Base-by-base conservation (phyloP, 2,113 vertebrate genomes). In the Baryphthengus martii region DNA sequence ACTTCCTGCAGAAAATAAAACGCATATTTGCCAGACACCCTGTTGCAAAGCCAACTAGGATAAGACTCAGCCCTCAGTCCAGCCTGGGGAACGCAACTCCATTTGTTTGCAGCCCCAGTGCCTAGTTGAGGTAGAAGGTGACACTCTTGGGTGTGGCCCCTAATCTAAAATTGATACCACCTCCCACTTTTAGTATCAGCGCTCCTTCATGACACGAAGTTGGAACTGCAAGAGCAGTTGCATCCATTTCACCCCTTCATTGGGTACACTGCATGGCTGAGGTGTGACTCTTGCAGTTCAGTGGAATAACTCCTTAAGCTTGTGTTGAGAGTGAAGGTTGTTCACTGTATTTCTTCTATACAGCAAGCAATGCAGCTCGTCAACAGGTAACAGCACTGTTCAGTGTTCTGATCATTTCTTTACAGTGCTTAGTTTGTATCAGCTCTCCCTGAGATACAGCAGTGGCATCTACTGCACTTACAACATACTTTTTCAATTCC, bases 11-110 rank as follows among this genome's bases (percentile, higher is more conserved):
- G 59, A 83, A 83, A 85, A 76, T 2, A 0, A 65, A 83, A 50
- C 12, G 11, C 0, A 0, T 21, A 2, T 55, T 81, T 89, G 29
- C 35, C 29, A 76, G 79, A 55, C 10, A 5, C 15, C 15, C 23
- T 29, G 8, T 44, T 88, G 35, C 39, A 80, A 83, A 88, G 33
- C 12, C 53, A 73, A 1, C 7, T 8, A 31, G n/a, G 25, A 63
- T 17, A 35, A 55, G 31, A 56, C 3, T 33, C 26, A 52, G 11
- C 13, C 61, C 15, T 39, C 23, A 18, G 18, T 67, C 21, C 37
- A 39, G 52, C 17, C 19, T 35, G 74, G 21, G 74, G 65, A 71
- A 25, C 4, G 2, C 6, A 71, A 53, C 1, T 66, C 40, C 45
- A 37, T 29, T 35, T 3, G 2, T 39, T 68, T 5, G 1, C 17